phyloP scores from a whole-genome alignment of 2,113 vertebrate species.

The Brienomyrus longianalis region DNA sequence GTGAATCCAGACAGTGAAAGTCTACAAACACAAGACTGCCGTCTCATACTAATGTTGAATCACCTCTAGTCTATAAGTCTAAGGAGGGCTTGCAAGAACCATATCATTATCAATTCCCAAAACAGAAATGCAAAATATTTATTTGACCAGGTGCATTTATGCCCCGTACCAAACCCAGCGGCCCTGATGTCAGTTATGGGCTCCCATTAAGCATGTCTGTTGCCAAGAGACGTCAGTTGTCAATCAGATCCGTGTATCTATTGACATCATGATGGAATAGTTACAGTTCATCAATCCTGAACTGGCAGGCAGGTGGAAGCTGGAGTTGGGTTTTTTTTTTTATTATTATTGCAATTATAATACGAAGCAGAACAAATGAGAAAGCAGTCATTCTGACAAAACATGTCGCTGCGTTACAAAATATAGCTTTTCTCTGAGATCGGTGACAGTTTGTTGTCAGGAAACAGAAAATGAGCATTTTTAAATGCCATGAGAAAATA shows the following conservation, averaged over 20 bases:
- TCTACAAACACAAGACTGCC: background rate
- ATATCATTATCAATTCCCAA: background rate
- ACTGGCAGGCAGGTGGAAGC: background rate
- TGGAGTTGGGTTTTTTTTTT: background rate
- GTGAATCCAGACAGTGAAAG: background rate
- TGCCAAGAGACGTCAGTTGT: background rate
- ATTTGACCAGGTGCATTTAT: background rate
- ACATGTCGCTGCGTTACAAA: background rate
- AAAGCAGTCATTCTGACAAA: background rate
- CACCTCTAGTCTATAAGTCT: background rate
- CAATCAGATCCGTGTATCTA: background rate
- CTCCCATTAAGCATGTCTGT: background rate
- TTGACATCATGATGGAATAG: background rate
- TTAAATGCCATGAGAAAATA: background rate
- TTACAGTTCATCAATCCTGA: background rate
- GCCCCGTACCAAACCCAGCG: background rate
- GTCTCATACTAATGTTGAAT: background rate
- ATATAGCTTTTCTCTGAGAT: background rate
- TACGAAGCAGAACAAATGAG: background rate
- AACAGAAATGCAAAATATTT: background rate
- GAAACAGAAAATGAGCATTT: background rate
- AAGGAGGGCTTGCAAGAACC: background rate
- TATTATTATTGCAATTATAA: background rate
- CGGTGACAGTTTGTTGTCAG: background rate
- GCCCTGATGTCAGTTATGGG: background rate